Evolutionary conservation across 2,113 vertebrate genomes (phyloP), one percentile per base, ranked within the genome.

Genomic region (Ptyas mucosa): DNA sequence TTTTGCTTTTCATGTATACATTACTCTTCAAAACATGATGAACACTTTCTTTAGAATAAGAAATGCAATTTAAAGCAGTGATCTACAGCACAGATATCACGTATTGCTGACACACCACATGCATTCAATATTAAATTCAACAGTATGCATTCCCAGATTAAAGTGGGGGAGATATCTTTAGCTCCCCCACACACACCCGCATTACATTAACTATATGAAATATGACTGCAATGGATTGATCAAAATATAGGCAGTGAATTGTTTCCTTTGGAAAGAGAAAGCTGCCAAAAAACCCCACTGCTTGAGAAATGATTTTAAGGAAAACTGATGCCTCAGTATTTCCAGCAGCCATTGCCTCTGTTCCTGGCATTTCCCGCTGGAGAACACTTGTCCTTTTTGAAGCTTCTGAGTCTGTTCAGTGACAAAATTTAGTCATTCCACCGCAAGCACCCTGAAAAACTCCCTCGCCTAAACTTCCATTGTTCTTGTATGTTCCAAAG

Each of bases 51-150:
- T 88, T 39, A 69, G 94, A 95, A 97, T 94, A 90, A 96, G 95
- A 96, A 97, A 91, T 90, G 75, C 94, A 92, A 92, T 96, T 95
- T 93, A 93, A 91, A 95, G 95, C 93, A 96, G 58, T 58, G 90
- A 93, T 89, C 88, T 94, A 81, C 89, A 96, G 91, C 21, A 0
- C 1, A 94, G 86, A 96, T 96, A 96, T 94, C 96, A 96, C 96
- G 94, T 95, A 94, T 90, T 93, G 95, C 93, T 94, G 95, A 96
- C 90, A 94, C 26, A 95, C 23, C 61, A 87, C 18, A 94, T 92
- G 98, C 96, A 97, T 98, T 98, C 97, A 95, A 96, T 93, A 96
- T 95, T 95, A 95, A 96, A 94, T 94, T 97, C 96, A 97, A 90
- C 94, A 94, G 95, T 94, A 97, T 81, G 61, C 96, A 93, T 95